Conservation (phyloP, 2,113 vertebrate species). For the Gobius niger region DNA sequence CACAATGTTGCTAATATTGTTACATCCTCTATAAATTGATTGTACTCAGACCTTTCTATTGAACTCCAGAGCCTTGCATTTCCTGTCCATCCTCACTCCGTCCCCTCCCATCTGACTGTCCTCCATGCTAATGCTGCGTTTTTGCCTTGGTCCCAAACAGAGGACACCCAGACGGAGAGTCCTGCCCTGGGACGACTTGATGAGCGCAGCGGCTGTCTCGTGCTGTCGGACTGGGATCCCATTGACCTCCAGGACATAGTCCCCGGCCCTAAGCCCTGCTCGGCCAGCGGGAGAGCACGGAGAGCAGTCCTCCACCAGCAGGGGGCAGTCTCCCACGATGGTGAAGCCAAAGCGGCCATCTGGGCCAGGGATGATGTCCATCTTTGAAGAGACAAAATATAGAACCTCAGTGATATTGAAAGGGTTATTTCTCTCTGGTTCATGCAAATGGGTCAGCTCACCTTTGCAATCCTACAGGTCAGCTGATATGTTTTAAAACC, state of each 20-base stretch:
- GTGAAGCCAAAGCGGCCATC: constrained; percentile 81
- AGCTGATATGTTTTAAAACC: too few relatives aligned
- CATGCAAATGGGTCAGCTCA: not conserved
- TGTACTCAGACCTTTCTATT: constrained; percentile 80
- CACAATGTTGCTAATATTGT: too few relatives aligned
- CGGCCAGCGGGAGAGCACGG: constrained; percentile 81
- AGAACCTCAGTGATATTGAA: not conserved
- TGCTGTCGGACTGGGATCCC: constrained; percentile 77
- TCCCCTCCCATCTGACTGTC: constrained; percentile 67
- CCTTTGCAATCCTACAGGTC: not conserved
- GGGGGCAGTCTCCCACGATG: constrained; percentile 78
- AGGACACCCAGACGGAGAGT: constrained; percentile 83
- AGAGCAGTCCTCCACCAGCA: constrained; percentile 80
- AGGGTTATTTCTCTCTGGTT: not conserved
- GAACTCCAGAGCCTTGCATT: constrained; percentile 91
- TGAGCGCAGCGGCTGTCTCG: constrained; percentile 70
- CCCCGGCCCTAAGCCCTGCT: constrained; percentile 80
- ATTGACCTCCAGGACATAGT: constrained; percentile 86
- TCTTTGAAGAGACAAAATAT: constrained; percentile 46
- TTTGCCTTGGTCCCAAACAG: constrained; percentile 72
- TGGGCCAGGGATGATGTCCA: constrained; percentile 74
- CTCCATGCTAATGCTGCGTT: constrained; percentile 51
- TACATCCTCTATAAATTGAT: not conserved
- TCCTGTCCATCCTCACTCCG: constrained; percentile 76
- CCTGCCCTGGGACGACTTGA: constrained; percentile 77